Conservation (phyloP, 2,797 vertebrate species). For the Crenuchus spilurus region DNA sequence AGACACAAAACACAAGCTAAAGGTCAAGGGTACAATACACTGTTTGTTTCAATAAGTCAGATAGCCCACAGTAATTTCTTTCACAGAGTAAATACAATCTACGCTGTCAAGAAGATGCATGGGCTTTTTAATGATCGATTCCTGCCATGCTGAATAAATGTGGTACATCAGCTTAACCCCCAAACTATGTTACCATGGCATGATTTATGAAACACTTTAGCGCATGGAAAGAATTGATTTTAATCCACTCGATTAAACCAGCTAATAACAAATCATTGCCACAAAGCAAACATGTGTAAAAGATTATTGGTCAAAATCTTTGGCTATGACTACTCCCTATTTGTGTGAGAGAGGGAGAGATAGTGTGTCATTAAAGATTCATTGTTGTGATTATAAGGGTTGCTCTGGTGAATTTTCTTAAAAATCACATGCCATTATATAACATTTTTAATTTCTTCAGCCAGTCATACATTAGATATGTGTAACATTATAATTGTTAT, state of each 20-base stretch:
- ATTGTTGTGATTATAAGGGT: conserved; percentile 1
- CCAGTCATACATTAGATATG: too few relatives aligned
- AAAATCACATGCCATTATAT: conserved; percentile 10
- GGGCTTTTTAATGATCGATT: conserved; percentile 76
- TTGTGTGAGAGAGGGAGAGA: not conserved
- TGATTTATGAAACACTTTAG: conserved; percentile 74
- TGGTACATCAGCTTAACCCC: conserved; percentile 69
- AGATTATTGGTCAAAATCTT: conserved; percentile 46
- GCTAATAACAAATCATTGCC: conserved; percentile 76
- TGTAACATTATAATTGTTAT: too few relatives aligned
- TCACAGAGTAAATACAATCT: conserved; percentile 77
- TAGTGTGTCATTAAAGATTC: not conserved
- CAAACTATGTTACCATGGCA: conserved; percentile 62
- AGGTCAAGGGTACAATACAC: conserved; percentile 70
- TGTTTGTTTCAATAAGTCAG: conserved; percentile 67
- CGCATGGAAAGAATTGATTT: conserved; percentile 72
- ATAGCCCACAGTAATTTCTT: conserved; percentile 72
- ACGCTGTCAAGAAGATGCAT: conserved; percentile 78
- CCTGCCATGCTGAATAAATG: conserved; percentile 69
- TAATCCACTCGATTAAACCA: conserved; percentile 77
- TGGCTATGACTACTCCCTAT: not conserved
- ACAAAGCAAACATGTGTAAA: conserved; percentile 64
- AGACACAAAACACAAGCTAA: conserved; percentile 59
- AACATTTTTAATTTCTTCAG: not conserved
- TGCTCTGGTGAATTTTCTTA: conserved; percentile 8